Percentiles rank a stretch among this genome's conserved stretches.
These are phyloP conservation scores for Holacanthella duospinosa DNA, from an alignment of 2,888 invertebrate species.

Conservation along the genomic window DNA sequence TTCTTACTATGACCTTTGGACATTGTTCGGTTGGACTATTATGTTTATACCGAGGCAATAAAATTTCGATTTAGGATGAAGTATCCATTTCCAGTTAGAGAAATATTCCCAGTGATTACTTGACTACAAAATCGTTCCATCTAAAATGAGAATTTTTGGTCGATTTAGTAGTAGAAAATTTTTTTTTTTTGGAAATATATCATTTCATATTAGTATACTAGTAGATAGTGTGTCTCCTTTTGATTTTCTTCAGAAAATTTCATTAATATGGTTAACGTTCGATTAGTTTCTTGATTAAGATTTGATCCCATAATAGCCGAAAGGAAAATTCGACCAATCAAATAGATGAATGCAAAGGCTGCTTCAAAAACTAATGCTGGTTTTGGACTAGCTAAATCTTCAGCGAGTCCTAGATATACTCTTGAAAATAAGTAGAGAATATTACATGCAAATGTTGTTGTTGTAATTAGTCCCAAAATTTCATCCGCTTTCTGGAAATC, in stretches of 20 bases:
- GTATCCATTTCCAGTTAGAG: constrained; percentile 20
- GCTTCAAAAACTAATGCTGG: constrained; percentile 17
- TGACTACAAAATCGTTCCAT: constrained; percentile 17
- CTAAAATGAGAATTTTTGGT: constrained; percentile 5
- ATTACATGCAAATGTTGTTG: constrained; percentile 17
- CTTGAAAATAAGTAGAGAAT: constrained; percentile 22
- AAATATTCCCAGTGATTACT: constrained; percentile 14
- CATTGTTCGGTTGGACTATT: no score
- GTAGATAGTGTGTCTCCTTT: neutral
- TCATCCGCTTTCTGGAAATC: constrained; percentile 13
- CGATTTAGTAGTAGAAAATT: neutral
- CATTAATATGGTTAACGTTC: neutral
- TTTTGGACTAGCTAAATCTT: constrained; percentile 12
- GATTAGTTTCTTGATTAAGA: constrained; percentile 11
- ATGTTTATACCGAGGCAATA: constrained; percentile 15
- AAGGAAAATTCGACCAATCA: constrained; percentile 14
- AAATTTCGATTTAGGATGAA: constrained; percentile 18
- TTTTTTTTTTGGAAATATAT: neutral
- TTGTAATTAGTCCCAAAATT: constrained; percentile 14
- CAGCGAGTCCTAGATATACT: constrained; percentile 16
- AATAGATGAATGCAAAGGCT: constrained; percentile 14
- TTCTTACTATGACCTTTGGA: no score
- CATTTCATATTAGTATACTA: neutral
- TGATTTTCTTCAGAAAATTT: neutral
- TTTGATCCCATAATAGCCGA: constrained; percentile 19